phyloP scores from a whole-genome alignment of 2,113 vertebrate genomes.

The Nipponia nippon region DNA sequence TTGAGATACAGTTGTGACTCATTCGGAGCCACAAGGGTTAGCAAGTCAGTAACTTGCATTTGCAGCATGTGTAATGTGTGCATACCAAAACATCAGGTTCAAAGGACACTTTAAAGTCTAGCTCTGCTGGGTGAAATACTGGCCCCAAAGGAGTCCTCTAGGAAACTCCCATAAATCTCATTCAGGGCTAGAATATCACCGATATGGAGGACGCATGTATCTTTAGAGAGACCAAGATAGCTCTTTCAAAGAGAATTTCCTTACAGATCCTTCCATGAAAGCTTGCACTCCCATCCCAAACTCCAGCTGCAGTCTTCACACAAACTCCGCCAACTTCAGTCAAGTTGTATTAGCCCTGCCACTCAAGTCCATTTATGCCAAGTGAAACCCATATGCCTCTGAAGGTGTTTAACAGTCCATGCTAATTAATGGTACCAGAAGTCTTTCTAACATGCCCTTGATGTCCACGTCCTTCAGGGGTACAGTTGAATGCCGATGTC shows the following conservation, averaged over 20 bases:
- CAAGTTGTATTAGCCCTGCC: background rate
- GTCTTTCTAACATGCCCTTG: background rate
- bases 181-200: constrained; percentile 48
- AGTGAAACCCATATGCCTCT: background rate
- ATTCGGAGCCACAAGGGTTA: background rate
- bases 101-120: background rate
- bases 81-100: background rate
- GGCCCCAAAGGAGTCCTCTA: constrained; percentile 28
- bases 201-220: background rate
- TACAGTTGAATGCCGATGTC: constrained; percentile 1
- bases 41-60: background rate
- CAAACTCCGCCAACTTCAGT: background rate
- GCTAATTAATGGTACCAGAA: background rate
- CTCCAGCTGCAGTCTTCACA: background rate
- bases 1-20: background rate
- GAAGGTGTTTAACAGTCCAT: background rate
- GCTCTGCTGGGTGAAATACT: constrained; percentile 23
- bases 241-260: constrained; percentile 12
- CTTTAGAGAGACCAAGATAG: constrained; percentile 19
- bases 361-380: background rate
- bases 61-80: background rate
- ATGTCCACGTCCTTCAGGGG: background rate
- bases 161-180: background rate
- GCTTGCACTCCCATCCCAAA: background rate
- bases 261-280: constrained; percentile 2